A percentile compares a stretch with the other conserved stretches of the same genome.
Conservation (phyloP, 2,113 vertebrate genomes). For the Edolisoma coerulescens region DNA sequence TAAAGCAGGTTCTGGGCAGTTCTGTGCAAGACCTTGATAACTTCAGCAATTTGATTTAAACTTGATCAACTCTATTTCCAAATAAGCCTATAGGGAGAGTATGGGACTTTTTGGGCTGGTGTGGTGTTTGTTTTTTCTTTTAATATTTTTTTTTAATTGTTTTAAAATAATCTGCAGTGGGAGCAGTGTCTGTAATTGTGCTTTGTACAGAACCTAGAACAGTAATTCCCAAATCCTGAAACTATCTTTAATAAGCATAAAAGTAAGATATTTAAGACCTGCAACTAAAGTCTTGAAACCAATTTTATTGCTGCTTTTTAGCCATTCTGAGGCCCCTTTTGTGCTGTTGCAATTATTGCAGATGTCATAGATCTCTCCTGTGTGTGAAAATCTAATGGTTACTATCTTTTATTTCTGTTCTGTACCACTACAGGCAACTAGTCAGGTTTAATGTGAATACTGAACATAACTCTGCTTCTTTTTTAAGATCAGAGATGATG, state of each 20-base stretch:
- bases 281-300: not conserved
- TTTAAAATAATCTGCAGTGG: not conserved
- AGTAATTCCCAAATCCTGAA: not conserved
- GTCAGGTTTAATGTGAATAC: not conserved
- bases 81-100: not conserved
- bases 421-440: not conserved
- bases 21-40: not conserved
- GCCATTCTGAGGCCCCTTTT: not conserved
- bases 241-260: not conserved
- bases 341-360: not conserved
- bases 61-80: not conserved
- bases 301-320: not conserved
- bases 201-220: not conserved
- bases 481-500: not conserved
- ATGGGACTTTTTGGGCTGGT: accelerated
- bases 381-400: not conserved
- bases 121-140: no score
- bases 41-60: not conserved
- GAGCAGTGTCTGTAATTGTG: not conserved
- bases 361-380: not conserved
- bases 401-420: not conserved
- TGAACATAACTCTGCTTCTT: not conserved
- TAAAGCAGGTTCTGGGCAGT: not conserved
- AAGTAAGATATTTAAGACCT: not conserved
- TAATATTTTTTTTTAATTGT: not conserved